Base-by-base conservation (phyloP, 2,113 vertebrate genomes). In the Orycteropus afer region DNA sequence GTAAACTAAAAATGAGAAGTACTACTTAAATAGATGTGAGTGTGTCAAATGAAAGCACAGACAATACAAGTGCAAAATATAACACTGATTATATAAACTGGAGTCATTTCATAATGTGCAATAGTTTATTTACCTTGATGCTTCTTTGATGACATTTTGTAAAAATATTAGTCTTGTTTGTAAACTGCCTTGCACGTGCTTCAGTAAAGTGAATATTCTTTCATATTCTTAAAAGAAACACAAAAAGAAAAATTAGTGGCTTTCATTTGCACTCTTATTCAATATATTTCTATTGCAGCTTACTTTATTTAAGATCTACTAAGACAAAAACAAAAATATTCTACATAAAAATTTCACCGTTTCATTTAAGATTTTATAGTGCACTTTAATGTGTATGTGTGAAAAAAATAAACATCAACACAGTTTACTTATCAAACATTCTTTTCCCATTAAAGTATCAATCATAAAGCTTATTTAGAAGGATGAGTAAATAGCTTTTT, bases 111-210 rank as follows among this genome's bases (percentile, higher is more conserved):
- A 74, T 55, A 96, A 90, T 37, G n/a, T 65, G 37, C 29, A 78
- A 86, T 4, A 85, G 73, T 80, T 84, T 86, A 93, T 88, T 73
- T 98, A 99, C 99, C 99, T 99, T 96, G 99, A 98, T 45, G 99
- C 99, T 98, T 99, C 99, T 98, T 99, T 99, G 98, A 99, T 99
- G 95, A 99, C 98, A 98, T 99, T 99, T 95, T 99, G 99, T 91
- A 99, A 98, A 98, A 99, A 99, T 97, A 99, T 98, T 96, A 99
- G 98, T 90, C 99, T 98, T 1, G 99, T 99, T 94, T 99, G 99
- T 97, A 99, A 98, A 96, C 98, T 99, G 91, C 99, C 99, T 98
- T 99, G 99, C 84, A 99, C 99, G 96, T 99, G 99, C 98, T 99
- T 99, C 98, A 99, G 98, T 97, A 99, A 99, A 96, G 98, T 98